Base-by-base conservation (phyloP, 2,113 vertebrate genomes). In the Passer montanus region DNA sequence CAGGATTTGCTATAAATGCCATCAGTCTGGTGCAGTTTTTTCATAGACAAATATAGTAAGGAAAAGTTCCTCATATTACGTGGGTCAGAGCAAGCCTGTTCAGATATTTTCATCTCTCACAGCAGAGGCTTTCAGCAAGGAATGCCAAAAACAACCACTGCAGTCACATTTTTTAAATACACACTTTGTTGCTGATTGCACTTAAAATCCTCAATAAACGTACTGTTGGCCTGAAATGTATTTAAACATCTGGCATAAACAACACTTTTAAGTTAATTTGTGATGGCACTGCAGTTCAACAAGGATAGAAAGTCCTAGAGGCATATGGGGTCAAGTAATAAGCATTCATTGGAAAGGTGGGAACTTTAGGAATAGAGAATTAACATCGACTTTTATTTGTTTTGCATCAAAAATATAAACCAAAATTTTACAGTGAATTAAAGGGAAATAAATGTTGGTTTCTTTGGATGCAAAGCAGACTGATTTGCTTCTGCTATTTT, bases 111-210 rank as follows among this genome's bases (percentile, higher is more conserved):
- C 39, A 62, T 81, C 76, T 94, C 64, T 92, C 62, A 68, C 74
- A 67, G 59, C 21, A 72, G 50, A 93, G 59, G 33, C 43, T 88
- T 95, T 95, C 69, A 59, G 52, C 52, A 72, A 63, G 55, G 55
- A 94, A 66, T 84, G 68, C 72, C 83, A 94, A 73, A 93, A 93
- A 92, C 90, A 95, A 77, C 52, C 39, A 35, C 69, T 72, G 68
- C 56, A 56, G 52, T 68, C 52, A 28, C 63, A 59, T 80, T 90
- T 76, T 78, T 91, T 64, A 82, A 94, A 84, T 87, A 60, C 1
- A 3, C 11, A 19, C 44, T 60, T 88, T 59, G 60, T 74, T 89
- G 27, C 43, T 72, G 76, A 30, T 84, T 49, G 52, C 74, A 31
- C 47, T 92, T 56, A 78, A 91, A 93, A 77, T 64, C n/a, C 30